Percentiles rank a stretch among this genome's conserved stretches.
Evolutionary conservation across 2,797 vertebrate species (phyloP).

Genomic region (Falco berigora): DNA sequence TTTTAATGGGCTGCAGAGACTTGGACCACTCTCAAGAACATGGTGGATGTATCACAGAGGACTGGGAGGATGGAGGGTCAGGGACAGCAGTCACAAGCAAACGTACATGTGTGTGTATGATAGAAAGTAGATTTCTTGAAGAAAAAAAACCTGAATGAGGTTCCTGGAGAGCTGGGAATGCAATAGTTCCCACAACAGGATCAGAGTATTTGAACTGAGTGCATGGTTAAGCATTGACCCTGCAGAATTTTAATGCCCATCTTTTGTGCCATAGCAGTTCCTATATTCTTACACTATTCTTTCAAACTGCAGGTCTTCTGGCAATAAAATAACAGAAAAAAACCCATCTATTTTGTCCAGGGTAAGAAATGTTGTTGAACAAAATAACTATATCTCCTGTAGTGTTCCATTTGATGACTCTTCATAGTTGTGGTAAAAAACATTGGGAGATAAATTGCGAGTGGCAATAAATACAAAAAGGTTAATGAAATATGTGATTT

Average conservation of each 20-base stretch:
- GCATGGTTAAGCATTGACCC: background rate
- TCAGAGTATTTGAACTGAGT: background rate
- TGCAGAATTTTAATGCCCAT: background rate
- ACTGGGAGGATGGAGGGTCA: background rate
- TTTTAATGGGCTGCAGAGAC: background rate
- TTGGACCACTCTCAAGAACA: background rate
- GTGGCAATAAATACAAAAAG: background rate
- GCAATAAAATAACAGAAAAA: background rate
- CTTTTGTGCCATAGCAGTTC: background rate
- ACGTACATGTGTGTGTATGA: fast-evolving
- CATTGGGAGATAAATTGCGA: background rate
- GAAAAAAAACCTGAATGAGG: background rate
- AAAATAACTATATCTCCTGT: background rate
- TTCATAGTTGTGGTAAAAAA: background rate
- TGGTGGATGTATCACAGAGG: background rate
- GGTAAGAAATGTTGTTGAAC: background rate
- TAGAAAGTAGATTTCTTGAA: background rate
- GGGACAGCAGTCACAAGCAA: background rate
- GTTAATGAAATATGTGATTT: background rate
- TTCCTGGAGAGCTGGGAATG: background rate
- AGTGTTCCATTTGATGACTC: background rate
- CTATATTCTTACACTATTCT: background rate
- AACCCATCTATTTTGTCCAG: background rate
- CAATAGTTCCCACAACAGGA: background rate
- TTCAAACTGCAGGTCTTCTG: background rate